These are phyloP conservation scores for Actinia tenebrosa DNA, from an alignment of 64 coral and sea anemone species.

Conservation along the genomic window DNA sequence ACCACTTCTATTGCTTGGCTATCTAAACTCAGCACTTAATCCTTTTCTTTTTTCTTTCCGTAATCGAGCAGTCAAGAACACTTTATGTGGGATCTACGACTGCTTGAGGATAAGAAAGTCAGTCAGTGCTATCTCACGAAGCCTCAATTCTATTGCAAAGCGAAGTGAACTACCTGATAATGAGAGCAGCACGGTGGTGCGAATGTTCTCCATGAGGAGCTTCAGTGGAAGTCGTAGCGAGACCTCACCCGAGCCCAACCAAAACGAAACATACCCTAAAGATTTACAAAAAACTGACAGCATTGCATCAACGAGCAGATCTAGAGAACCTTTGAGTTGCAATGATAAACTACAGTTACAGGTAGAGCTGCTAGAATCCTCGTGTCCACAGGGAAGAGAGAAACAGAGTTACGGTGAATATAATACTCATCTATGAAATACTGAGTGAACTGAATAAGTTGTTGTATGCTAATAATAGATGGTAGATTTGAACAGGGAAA, in stretches of 20 bases:
- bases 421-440: background rate
- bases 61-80: constrained; percentile 4
- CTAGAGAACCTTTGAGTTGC: constrained; percentile 7
- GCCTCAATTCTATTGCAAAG: background rate
- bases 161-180: constrained; percentile 1
- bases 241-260: background rate
- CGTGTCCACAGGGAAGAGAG: background rate
- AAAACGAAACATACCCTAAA: background rate
- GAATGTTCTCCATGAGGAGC: background rate
- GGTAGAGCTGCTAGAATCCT: background rate
- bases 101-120: background rate
- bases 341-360: constrained; percentile 8
- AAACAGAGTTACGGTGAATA: background rate
- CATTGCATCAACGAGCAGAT: background rate
- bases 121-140: background rate
- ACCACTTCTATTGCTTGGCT: constrained; percentile 31
- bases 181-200: background rate
- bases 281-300: background rate
- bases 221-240: background rate
- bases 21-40: constrained; percentile 44
- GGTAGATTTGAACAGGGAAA: background rate
- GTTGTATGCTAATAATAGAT: background rate
- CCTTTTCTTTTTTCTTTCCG: constrained; percentile 53
- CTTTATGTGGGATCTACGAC: background rate
- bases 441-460: background rate